Base-by-base conservation (phyloP, 2,113 vertebrate species). In the Halichoerus grypus region DNA sequence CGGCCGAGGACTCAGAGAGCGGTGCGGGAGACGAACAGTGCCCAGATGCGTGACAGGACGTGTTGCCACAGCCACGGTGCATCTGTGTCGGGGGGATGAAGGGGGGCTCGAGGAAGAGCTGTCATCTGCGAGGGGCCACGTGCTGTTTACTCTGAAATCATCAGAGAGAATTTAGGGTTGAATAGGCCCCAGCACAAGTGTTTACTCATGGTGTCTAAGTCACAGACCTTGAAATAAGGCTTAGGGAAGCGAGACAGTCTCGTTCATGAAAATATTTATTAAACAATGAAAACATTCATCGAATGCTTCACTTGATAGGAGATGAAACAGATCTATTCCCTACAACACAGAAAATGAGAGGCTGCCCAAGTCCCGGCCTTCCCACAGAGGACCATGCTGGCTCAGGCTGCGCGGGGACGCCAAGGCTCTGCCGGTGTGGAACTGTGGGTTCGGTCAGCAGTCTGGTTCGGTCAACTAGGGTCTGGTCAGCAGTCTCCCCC, bases 201-300 rank as follows among this genome's bases (percentile, higher is more conserved):
- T 28, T 72, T 55, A 94, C 18, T 46, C 22, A 31, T 18, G 12
- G 33, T 2, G 8, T 22, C 67, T 85, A 63, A 83, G 4, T 19
- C 33, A 9, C 10, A n/a, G 57, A 49, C 36, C 72, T 67, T 22
- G 28, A 82, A 36, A 81, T 51, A 63, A 89, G 26, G 28, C 13
- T 42, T 12, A 53, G 22, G 42, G 33, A 82, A 91, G 26, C 49
- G 72, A 71, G 21, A 49, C 36, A 85, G 31, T 12, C 24, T 76
- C 28, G 36, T 72, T 51, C 12, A 22, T 79, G 16, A 89, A 77
- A 5, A 49, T 19, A 53, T 97, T 98, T 96, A 94, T 88, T 96
- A 91, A 26, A 80, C 57, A 55, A 67, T 49, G 36, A 39, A 61
- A 85, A 59, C 19, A 71, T 19, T 51, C 42, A 55, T 12, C 49